Base-by-base conservation (phyloP, 2,113 vertebrate species). In the Cheilinus undulatus region DNA sequence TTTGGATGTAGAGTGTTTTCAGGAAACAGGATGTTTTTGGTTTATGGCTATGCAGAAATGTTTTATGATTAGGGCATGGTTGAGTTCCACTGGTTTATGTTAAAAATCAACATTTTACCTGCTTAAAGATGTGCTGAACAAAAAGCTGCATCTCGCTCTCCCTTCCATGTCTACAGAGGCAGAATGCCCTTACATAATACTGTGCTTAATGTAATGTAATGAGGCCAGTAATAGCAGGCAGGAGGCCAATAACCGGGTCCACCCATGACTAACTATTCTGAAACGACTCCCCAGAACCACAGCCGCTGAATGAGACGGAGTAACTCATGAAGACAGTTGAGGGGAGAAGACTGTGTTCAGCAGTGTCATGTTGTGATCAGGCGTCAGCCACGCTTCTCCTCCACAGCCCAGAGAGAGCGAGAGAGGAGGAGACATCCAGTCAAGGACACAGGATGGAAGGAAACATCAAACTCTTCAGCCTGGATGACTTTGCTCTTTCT, bases 281-380 rank as follows among this genome's bases (percentile, higher is more conserved):
- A 81, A 70, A 70, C 61, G 13, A 70, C 28, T 46, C 46, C n/a
- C 17, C 50, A 49, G 54, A 22, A 58, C 26, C 38, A 20, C 53
- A 58, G 40, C 48, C 19, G 23, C 42, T 60, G 43, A 78, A 71
- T 38, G 40, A 69, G 70, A 40, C 10, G 45, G 23, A 14, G 7
- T 83, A 75, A 92, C 73, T 79, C 45, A 23, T 56, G 57, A 14
- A 54, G 87, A 90, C 84, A 90, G 83, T 75, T 59, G 58, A 64
- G 87, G 81, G 85, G 71, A 72, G 49, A 69, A 80, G 75, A 74
- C 32, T 2, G 48, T 78, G 80, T 82, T 68, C 65, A 69, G 53
- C 38, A 56, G 62, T 78, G 88, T 87, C 77, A 66, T 78, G 66
- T 89, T 89, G 65, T 90, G 86, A 91, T 87, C 60, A 26, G 59